A percentile compares a stretch with the other conserved stretches of the same genome.
phyloP scores from a whole-genome alignment of 2,113 vertebrate species.

The Naja naja region DNA sequence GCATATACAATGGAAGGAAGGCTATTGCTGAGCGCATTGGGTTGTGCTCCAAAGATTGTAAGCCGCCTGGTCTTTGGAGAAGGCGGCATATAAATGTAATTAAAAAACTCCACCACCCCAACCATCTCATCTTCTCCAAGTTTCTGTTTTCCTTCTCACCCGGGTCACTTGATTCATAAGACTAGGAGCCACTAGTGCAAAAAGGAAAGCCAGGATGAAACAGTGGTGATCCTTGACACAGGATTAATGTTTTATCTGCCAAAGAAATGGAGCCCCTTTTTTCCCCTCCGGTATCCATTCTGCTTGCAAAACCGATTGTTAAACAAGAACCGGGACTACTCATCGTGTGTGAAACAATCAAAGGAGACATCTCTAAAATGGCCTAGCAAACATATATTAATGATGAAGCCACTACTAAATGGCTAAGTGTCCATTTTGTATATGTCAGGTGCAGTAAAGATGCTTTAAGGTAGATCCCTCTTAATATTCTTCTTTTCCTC shows the following conservation, averaged over 20 bases:
- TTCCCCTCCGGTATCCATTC: background rate
- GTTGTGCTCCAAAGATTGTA: too few relatives aligned
- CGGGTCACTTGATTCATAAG: background rate
- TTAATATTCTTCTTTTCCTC: background rate
- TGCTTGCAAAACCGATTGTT: slow-evolving; percentile 30
- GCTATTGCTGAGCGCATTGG: too few relatives aligned
- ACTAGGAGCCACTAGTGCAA: slow-evolving; percentile 2
- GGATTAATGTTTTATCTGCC: slow-evolving; percentile 28
- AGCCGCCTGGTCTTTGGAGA: too few relatives aligned
- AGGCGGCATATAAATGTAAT: too few relatives aligned
- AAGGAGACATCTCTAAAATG: slow-evolving; percentile 45
- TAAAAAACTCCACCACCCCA: slow-evolving; percentile 18
- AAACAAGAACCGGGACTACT: slow-evolving; percentile 42
- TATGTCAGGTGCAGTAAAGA: slow-evolving; percentile 34
- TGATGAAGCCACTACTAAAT: slow-evolving; percentile 47
- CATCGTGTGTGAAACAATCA: slow-evolving; percentile 36
- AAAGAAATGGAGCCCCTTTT: background rate
- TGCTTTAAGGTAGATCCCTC: slow-evolving; percentile 16
- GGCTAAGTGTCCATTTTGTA: slow-evolving; percentile 23
- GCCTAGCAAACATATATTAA: slow-evolving; percentile 48
- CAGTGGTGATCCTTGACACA: slow-evolving; percentile 12
- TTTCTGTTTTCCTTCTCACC: background rate
- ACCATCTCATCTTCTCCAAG: background rate
- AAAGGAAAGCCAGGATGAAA: slow-evolving; percentile 10
- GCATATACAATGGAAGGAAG: too few relatives aligned